Base-by-base conservation (phyloP, 2,888 invertebrate species). In the Argynnis bischoffii region DNA sequence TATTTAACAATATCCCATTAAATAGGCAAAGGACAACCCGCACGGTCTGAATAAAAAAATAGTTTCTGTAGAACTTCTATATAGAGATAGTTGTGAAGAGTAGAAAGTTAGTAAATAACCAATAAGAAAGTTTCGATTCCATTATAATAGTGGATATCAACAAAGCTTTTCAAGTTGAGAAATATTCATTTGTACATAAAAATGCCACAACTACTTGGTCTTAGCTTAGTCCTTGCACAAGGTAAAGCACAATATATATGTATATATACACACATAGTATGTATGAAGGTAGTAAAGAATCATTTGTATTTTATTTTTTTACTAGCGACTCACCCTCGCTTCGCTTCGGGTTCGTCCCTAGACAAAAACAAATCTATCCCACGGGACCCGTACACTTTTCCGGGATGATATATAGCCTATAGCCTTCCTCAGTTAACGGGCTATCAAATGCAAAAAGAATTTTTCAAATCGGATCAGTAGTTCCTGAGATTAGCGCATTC, bases 151-250 rank as follows among this genome's bases (percentile, higher is more conserved):
- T 55, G 55, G 60, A 55, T 66, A 50, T 48, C 55, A 59, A 65
- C 59, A 66, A 61, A 66, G 55, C 21, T 61, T 55, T 66, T 66
- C 47, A 59, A 59, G 21, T 51, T 53, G 50, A 59, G 57, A 57
- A 53, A 46, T 60, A 55, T 50, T 55, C 66, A 60, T 55, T 61
- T 48, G 55, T 61, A 61, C 50, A 48, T 50, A 59, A 48, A 35
- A 35, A 60, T 61, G 54, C 41, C 41, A 26, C 21, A 50, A 55
- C 48, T n/a, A 55, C 11, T 41, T 31, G n/a, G 0, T 53, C 15
- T 4, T 18, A 51, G 35, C 11, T 41, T 35, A 35, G 35, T 31
- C 31, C 31, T 31, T 35, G 35, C 3, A 1, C 6, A 6, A 48
- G 11, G 26, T 6, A n/a, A 26, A 1, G 4, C 59, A 26, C n/a